Evolutionary conservation across 2,113 vertebrate genomes (phyloP), one percentile per base, ranked within the genome.

Genomic region (Clupea harengus): DNA sequence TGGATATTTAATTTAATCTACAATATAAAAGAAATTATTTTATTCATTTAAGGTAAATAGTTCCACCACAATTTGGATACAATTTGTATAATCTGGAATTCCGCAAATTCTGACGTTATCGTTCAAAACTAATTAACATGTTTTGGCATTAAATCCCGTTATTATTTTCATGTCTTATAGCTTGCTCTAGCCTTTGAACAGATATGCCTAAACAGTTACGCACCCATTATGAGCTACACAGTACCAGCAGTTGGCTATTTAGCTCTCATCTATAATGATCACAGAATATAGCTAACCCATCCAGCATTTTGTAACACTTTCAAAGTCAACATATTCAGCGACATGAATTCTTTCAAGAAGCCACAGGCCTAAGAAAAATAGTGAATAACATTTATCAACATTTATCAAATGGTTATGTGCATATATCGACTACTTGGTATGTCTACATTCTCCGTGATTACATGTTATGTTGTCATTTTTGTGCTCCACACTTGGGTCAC

Each of bases 1-100:
- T 89, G 89, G 92, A 93, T 92, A 92, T 93, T 95, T 94, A 93
- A 94, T 95, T 95, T 94, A 94, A 95, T 94, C 91, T 92, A 90
- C 90, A 87, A 90, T 93, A 93, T 92, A 91, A 94, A 93, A 93
- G 88, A 72, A 32, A 32, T 92, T 88, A 39, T 39, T 93, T 91
- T 85, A 88, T 88, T 93, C 92, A 92, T 95, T 93, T 93, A 89
- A 86, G 90, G 89, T 93, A 93, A 94, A 94, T 93, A 89, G 91
- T 92, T 85, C 3, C 85, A 89, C 91, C 90, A 95, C 88, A 92
- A 91, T 94, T 91, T 91, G 91, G 91, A 85, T 32, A 78, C 25
- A 52, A 86, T 90, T 88, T 89, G 88, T 92, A 95, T 96, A 93
- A 95, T 96, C 93, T 94, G 90, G 89, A 86, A 93, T 89, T 93